Base-by-base conservation (phyloP, 2,888 invertebrate genomes). In the Gryllus longicercus region DNA sequence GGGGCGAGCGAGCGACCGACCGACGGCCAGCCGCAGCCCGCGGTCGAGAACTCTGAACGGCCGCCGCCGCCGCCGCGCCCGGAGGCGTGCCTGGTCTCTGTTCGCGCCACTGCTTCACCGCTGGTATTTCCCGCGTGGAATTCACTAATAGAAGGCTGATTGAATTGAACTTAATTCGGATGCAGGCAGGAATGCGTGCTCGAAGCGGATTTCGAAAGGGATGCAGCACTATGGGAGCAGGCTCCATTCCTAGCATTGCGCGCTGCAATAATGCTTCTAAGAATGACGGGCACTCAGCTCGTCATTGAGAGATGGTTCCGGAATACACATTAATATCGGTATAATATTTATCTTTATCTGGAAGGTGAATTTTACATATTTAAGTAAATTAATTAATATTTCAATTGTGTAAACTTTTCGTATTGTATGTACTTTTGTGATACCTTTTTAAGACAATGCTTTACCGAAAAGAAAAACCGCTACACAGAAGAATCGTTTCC, bases 91-190 rank as follows among this genome's bases (percentile, higher is more conserved):
- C 38, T 38, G 38, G 38, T 38, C 38, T 38, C 38, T 38, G 38
- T 38, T 63, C 63, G 14, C 63, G 14, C 63, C 63, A n/a, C 63
- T 63, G 63, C 63, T 16, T n/a, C 63, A 63, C 38, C 38, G 38
- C 38, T 38, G 38, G 38, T 38, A 38, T 38, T 38, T 8, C 38
- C 38, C n/a, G 63, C n/a, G 63, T 16, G 63, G 63, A 63, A 63
- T 63, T 63, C 63, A n/a, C 63, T 63, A 63, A 63, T 63, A 63
- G 63, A 63, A 63, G 63, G 63, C 63, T 63, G 63, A 63, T 63
- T 63, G 63, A 63, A 63, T 63, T 63, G 63, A 63, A 63, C 63
- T 63, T 63, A 63, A 63, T 63, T 63, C 63, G 63, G n/a, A 63
- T 63, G 16, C 63, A 18, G 63, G 63, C 63, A n/a, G 63, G 63